These are phyloP conservation scores for Phaenicophaeus curvirostris DNA, from an alignment of 2,797 vertebrate species.

Conservation along the genomic window DNA sequence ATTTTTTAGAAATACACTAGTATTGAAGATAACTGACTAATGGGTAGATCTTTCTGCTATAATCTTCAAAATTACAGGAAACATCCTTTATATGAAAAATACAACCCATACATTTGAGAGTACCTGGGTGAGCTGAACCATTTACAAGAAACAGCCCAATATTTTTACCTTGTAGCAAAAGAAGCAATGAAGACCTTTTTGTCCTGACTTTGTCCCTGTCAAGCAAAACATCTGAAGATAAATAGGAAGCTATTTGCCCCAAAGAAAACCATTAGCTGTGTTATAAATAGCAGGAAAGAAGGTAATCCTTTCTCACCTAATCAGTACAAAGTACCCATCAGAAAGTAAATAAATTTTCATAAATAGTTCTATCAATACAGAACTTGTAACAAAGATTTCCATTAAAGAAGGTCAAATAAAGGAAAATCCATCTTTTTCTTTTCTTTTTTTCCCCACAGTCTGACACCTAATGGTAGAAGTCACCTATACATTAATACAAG, in stretches of 20 bases:
- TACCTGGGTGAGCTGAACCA: not conserved
- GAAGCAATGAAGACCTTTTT: not conserved
- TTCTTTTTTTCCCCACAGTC: not conserved
- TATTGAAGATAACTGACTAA: not conserved
- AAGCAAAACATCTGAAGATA: constrained; percentile 18
- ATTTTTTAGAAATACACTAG: not conserved
- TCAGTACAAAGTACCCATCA: constrained; percentile 1
- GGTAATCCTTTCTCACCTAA: constrained; percentile 8
- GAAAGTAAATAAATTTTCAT: constrained; percentile 61
- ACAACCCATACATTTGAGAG: not conserved
- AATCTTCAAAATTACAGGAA: not conserved
- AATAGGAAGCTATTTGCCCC: constrained; percentile 14
- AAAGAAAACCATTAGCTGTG: constrained; percentile 43
- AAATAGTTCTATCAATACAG: constrained; percentile 19
- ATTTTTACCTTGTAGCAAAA: not conserved
- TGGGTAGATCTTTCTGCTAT: not conserved
- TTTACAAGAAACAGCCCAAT: not conserved
- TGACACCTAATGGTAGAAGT: not conserved
- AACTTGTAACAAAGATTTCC: constrained; percentile 5
- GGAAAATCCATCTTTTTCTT: not conserved
- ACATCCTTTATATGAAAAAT: not conserved
- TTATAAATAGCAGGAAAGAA: constrained; percentile 33
- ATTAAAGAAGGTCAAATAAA: constrained; percentile 32
- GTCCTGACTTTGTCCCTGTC: constrained; percentile 5
- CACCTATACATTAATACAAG: not conserved